phyloP scores from a whole-genome alignment of 2,797 vertebrate species.

The Dromococcyx pavoninus region DNA sequence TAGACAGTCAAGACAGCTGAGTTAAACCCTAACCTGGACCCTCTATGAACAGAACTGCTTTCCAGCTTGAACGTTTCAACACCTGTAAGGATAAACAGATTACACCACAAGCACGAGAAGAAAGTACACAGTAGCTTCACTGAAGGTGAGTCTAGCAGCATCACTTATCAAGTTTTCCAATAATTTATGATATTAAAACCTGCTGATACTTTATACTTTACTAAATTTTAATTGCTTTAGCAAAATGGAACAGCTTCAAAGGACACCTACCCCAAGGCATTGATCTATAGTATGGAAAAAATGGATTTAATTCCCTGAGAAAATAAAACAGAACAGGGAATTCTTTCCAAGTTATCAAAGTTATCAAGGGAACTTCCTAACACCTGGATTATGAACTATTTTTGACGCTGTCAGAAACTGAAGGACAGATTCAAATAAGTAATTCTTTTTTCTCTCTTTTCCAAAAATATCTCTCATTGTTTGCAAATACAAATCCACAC shows the following conservation, averaged over 20 bases:
- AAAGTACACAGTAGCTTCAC: neutral
- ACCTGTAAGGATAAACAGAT: neutral
- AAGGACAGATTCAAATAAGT: neutral
- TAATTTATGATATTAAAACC: neutral
- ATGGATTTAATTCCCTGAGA: neutral
- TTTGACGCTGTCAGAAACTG: neutral
- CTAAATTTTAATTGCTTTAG: constrained; percentile 42
- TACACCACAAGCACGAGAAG: accelerated
- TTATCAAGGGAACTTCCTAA: neutral
- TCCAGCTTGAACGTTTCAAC: neutral
- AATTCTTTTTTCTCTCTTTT: neutral
- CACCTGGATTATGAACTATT: neutral
- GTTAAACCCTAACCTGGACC: neutral
- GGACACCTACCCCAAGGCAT: constrained; percentile 42
- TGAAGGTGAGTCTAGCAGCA: neutral
- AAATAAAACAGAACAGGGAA: constrained; percentile 11
- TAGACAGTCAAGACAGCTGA: neutral
- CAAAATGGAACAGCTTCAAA: constrained; percentile 31
- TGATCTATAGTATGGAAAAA: neutral
- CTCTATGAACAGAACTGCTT: neutral
- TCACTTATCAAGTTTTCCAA: neutral
- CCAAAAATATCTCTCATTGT: neutral
- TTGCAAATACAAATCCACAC: accelerated
- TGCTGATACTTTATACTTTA: neutral
- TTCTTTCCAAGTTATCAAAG: neutral